Percentiles rank a stretch among this genome's conserved stretches.
These are phyloP conservation scores for Otus sunia DNA, from an alignment of 2,113 vertebrate species.

Conservation along the genomic window DNA sequence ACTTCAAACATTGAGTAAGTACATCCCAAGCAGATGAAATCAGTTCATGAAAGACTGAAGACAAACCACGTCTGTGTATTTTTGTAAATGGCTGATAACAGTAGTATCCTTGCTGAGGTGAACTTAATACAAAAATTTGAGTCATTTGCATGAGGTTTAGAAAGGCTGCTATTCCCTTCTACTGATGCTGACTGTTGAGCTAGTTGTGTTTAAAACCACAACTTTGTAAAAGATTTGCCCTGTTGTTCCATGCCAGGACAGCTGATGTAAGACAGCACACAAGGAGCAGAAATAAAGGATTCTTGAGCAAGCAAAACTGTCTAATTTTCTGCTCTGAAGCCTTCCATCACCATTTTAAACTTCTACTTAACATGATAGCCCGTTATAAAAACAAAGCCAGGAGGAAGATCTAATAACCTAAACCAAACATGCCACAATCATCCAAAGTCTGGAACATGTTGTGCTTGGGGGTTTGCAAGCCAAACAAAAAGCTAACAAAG, in stretches of 20 bases:
- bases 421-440: background rate
- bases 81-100: background rate
- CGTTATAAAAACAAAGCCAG: background rate
- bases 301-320: background rate
- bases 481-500: background rate
- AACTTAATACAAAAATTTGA: background rate
- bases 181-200: background rate
- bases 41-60: background rate
- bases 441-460: background rate
- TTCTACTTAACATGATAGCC: background rate
- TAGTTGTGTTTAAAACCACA: background rate
- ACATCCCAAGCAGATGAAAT: background rate
- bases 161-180: background rate
- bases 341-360: background rate
- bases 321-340: background rate
- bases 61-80: background rate
- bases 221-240: background rate
- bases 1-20: background rate
- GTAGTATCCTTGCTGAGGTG: background rate
- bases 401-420: background rate
- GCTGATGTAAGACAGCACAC: background rate
- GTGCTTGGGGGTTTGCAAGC: background rate
- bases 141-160: background rate
- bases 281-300: constrained; percentile 26
- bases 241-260: background rate